These are phyloP conservation scores for Lepidostoma basale DNA, from an alignment of 1,140 invertebrate species.

Conservation along the genomic window DNA sequence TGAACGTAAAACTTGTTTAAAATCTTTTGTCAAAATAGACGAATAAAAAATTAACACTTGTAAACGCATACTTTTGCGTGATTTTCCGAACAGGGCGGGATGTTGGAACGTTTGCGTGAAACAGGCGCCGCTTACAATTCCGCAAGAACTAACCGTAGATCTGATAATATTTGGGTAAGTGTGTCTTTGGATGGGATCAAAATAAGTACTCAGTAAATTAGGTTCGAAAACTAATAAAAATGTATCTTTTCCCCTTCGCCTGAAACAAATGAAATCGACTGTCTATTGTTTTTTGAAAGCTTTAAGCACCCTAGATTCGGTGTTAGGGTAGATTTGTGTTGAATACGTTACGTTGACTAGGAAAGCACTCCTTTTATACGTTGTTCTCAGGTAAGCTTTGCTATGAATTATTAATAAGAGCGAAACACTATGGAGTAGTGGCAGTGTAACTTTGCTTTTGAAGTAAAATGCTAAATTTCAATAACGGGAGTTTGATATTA, in stretches of 20 bases:
- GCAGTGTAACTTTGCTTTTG: conserved; percentile 20
- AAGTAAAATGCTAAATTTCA: conserved; percentile 22
- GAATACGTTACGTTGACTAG: neutral
- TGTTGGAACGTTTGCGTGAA: too few relatives aligned
- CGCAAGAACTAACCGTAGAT: too few relatives aligned
- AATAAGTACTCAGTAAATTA: conserved; percentile 14
- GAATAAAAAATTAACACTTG: too few relatives aligned
- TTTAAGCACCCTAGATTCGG: conserved; percentile 40
- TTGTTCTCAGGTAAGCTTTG: neutral
- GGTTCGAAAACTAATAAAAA: conserved; percentile 1
- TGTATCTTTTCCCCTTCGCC: conserved; percentile 21
- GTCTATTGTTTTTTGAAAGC: conserved; percentile 34
- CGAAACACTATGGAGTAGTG: neutral
- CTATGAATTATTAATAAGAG: neutral
- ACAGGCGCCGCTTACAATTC: too few relatives aligned
- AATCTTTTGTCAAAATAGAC: too few relatives aligned
- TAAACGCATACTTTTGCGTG: too few relatives aligned
- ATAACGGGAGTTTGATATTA: conserved; percentile 12
- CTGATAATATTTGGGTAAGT: too few relatives aligned
- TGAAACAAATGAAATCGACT: conserved; percentile 21
- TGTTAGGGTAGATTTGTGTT: conserved; percentile 31
- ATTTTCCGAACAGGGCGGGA: too few relatives aligned
- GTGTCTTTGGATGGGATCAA: conserved; percentile 21
- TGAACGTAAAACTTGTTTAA: too few relatives aligned
- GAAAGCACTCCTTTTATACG: conserved; percentile 11